Conservation (phyloP, 2,888 invertebrate species). For the Hypena proboscidalis region DNA sequence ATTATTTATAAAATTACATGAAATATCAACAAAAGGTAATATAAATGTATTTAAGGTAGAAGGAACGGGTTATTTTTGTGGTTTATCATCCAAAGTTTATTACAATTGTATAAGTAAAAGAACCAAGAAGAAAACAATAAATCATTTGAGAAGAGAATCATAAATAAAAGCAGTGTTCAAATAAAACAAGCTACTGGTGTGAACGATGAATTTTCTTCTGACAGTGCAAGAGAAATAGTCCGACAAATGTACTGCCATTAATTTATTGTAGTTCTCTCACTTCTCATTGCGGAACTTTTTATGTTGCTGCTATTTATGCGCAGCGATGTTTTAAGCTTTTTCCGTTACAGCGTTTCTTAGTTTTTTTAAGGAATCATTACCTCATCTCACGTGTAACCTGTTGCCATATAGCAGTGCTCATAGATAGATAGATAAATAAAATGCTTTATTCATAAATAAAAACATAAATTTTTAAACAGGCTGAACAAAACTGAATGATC, state of each 20-base stretch:
- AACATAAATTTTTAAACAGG: no score
- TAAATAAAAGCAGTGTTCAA: conserved; percentile 40
- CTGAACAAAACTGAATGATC: no score
- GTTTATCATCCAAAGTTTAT: neutral
- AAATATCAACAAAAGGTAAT: no score
- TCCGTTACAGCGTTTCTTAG: no score
- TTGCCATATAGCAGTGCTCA: no score
- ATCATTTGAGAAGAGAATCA: conserved; percentile 23
- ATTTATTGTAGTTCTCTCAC: conserved; percentile 43
- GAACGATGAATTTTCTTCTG: conserved; percentile 42
- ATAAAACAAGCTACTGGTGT: conserved; percentile 41
- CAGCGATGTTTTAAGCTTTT: conserved; percentile 2
- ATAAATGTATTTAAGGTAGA: no score
- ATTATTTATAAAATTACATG: no score
- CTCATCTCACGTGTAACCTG: no score
- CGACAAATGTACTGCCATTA: conserved; percentile 46
- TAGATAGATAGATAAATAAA: no score
- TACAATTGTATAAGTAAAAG: neutral
- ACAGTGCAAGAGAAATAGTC: conserved; percentile 42
- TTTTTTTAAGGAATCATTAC: no score
- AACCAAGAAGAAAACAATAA: conserved; percentile 20
- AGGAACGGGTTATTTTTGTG: no score
- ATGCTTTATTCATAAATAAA: no score
- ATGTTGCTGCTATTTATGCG: conserved; percentile 19
- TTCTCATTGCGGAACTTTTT: conserved; percentile 26